phyloP scores from a whole-genome alignment of 1,140 invertebrate species.

The Drosophila pachea region DNA sequence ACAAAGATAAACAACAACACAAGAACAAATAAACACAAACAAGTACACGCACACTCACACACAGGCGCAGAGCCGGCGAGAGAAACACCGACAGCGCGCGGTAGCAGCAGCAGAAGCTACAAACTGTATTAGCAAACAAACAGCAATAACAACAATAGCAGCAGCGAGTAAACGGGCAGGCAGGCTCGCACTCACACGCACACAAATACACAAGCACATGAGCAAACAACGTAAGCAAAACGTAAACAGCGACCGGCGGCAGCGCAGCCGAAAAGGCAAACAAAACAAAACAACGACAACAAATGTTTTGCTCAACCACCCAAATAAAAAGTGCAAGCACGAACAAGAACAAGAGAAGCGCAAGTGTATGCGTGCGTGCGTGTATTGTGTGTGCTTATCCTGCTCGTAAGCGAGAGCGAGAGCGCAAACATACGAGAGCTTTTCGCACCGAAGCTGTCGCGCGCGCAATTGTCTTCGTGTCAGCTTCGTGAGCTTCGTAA shows the following conservation, averaged over 20 bases:
- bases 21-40: constrained; percentile 44
- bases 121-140: constrained; percentile 67
- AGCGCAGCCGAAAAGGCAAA: constrained; percentile 37
- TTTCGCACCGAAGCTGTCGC: constrained; percentile 24
- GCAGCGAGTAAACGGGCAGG: constrained; percentile 16
- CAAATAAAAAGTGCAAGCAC: constrained; percentile 42
- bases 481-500: constrained; percentile 27
- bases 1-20: constrained; percentile 70
- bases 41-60: constrained; percentile 22
- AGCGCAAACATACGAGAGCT: constrained; percentile 16
- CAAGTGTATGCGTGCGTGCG: constrained; percentile 11
- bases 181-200: constrained; percentile 23
- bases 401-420: constrained; percentile 24
- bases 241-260: constrained; percentile 39
- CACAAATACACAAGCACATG: constrained; percentile 13
- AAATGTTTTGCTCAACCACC: constrained; percentile 31
- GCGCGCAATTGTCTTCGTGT: constrained; percentile 41
- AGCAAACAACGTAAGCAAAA: constrained; percentile 34
- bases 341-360: constrained; percentile 17
- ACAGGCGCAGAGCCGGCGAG: constrained; percentile 22
- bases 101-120: constrained; percentile 44
- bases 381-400: constrained; percentile 36
- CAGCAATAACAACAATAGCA: constrained; percentile 37
- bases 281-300: constrained; percentile 38
- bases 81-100: constrained; percentile 21